phyloP scores from a whole-genome alignment of 2,113 vertebrate genomes.

The Eurypyga helias region DNA sequence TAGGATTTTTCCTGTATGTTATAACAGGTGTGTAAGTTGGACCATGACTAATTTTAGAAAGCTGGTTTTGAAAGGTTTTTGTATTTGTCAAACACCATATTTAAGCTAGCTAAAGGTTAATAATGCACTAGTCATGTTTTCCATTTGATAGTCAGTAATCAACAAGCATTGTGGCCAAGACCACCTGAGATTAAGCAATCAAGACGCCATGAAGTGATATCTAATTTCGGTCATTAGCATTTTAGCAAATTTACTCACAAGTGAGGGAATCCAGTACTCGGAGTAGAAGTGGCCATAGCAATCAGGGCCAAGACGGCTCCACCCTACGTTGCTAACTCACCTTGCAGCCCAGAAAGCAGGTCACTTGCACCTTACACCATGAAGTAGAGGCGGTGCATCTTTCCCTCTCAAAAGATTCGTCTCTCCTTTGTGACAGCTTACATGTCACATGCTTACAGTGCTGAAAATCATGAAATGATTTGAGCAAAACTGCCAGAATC shows the following conservation, averaged over 20 bases:
- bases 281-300: neutral
- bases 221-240: neutral
- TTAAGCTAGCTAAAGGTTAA: neutral
- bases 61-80: neutral
- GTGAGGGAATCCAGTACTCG: neutral
- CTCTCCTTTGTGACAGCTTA: neutral
- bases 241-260: neutral
- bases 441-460: neutral
- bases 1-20: neutral
- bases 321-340: accelerated
- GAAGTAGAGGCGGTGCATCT: too few species aligned
- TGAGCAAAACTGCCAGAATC: neutral
- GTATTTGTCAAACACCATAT: neutral
- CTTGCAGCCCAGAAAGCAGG: neutral
- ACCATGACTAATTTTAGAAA: neutral
- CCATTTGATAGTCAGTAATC: neutral
- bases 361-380: neutral
- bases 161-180: neutral
- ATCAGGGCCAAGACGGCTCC: neutral
- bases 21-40: neutral
- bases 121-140: neutral
- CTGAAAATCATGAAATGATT: neutral
- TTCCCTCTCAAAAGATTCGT: neutral
- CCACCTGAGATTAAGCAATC: neutral
- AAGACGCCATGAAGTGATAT: neutral